Evolutionary conservation across 2,797 vertebrate species (phyloP).

Genomic region (Girardinus metallicus): DNA sequence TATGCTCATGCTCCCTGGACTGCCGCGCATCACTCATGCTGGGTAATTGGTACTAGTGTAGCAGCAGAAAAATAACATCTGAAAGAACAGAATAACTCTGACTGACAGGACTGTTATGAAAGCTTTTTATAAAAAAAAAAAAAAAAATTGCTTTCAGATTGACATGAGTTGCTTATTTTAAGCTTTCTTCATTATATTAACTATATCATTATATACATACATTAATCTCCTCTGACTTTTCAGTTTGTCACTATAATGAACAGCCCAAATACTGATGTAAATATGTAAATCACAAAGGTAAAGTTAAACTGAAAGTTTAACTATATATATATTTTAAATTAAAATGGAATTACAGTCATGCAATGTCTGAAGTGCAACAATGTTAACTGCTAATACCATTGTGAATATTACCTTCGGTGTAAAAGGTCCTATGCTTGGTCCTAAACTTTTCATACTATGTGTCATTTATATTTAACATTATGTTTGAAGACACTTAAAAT

Average conservation of each 20-base stretch:
- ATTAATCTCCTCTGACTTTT: not conserved
- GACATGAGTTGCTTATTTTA: not conserved
- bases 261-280: not conserved
- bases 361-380: not conserved
- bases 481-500: not conserved
- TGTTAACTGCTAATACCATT: not conserved
- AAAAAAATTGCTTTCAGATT: not conserved
- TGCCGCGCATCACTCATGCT: constrained; percentile 64
- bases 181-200: not conserved
- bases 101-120: constrained; percentile 33
- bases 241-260: not conserved
- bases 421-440: not conserved
- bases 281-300: not conserved
- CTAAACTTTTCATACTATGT: not conserved
- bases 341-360: not conserved
- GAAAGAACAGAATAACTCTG: constrained; percentile 13
- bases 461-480: not conserved
- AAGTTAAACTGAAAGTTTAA: not conserved
- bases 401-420: not conserved
- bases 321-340: not conserved
- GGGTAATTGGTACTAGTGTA: constrained; percentile 67
- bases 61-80: constrained; percentile 27
- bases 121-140: not conserved
- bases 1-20: constrained; percentile 41
- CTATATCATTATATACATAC: not conserved